Percentiles rank a stretch among this genome's conserved stretches.
Evolutionary conservation across 2,888 invertebrate genomes (phyloP).

Genomic region (Diadromus collaris): DNA sequence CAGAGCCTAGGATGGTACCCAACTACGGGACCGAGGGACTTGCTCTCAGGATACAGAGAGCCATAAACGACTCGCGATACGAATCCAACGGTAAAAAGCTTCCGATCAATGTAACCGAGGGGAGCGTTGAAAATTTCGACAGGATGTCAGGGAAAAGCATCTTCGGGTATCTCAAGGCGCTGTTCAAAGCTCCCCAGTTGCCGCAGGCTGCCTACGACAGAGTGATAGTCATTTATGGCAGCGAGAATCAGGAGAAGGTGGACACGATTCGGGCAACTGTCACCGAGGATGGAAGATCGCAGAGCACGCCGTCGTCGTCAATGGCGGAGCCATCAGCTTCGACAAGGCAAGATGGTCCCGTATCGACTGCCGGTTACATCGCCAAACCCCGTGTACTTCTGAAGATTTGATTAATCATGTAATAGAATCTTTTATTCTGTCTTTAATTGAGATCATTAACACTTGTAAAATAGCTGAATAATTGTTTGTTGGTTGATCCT

Average conservation of each 20-base stretch:
- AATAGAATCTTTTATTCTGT: neutral
- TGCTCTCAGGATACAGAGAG: slow-evolving; percentile 47
- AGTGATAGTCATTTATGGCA: slow-evolving; percentile 13
- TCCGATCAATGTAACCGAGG: slow-evolving; percentile 4
- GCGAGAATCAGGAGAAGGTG: neutral
- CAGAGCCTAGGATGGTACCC: neutral
- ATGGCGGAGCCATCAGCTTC: slow-evolving; percentile 30
- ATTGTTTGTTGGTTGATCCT: neutral
- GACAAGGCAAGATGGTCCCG: slow-evolving; percentile 18
- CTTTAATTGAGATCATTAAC: neutral
- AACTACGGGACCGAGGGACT: slow-evolving; percentile 45
- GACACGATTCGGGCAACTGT: neutral
- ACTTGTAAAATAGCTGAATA: slow-evolving; percentile 12
- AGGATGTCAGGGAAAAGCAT: neutral
- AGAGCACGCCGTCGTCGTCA: slow-evolving; percentile 9
- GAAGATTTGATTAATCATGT: neutral
- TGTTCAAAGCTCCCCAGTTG: slow-evolving; percentile 12
- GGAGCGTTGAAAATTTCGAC: neutral
- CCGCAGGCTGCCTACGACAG: neutral
- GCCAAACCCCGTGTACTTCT: neutral
- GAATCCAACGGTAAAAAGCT: neutral
- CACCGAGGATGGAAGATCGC: slow-evolving; percentile 29
- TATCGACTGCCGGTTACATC: neutral
- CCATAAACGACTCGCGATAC: neutral
- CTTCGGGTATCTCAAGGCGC: slow-evolving; percentile 7